Percentiles rank a stretch among this genome's conserved stretches.
Evolutionary conservation across 2,797 vertebrate genomes (phyloP).

Genomic region (Scyliorhinus canicula): DNA sequence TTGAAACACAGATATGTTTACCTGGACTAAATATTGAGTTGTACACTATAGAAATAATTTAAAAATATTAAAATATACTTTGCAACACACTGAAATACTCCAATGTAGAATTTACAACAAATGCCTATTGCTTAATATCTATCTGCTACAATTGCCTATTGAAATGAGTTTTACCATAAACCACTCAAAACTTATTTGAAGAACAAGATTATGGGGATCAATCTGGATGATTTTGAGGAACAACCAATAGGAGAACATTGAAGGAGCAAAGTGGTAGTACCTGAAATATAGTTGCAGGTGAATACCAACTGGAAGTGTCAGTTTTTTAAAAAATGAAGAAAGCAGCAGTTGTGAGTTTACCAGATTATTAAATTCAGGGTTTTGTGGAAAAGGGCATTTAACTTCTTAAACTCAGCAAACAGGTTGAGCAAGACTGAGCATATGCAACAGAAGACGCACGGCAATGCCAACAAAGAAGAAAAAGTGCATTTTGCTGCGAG

Average conservation of each 20-base stretch:
- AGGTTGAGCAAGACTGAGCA: background rate
- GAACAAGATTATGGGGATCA: background rate
- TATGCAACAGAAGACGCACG: background rate
- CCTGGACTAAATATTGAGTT: background rate
- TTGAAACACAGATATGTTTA: background rate
- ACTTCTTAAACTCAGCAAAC: background rate
- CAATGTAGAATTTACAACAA: background rate
- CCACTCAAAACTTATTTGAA: background rate
- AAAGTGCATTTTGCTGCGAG: too few relatives aligned
- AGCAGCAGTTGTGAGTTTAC: background rate
- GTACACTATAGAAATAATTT: too few relatives aligned
- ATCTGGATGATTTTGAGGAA: background rate
- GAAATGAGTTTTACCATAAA: background rate
- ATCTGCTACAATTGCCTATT: background rate
- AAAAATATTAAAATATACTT: background rate
- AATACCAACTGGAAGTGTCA: background rate
- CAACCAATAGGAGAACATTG: background rate
- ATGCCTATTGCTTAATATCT: too few relatives aligned
- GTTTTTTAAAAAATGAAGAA: background rate
- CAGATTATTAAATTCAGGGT: background rate
- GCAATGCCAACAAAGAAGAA: too few relatives aligned
- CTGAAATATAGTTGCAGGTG: background rate
- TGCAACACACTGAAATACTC: background rate
- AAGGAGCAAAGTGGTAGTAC: background rate
- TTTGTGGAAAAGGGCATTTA: background rate